Evolutionary conservation across 2,888 invertebrate genomes (phyloP), one percentile per base, ranked within the genome.

Genomic region (Andrena marginata): DNA sequence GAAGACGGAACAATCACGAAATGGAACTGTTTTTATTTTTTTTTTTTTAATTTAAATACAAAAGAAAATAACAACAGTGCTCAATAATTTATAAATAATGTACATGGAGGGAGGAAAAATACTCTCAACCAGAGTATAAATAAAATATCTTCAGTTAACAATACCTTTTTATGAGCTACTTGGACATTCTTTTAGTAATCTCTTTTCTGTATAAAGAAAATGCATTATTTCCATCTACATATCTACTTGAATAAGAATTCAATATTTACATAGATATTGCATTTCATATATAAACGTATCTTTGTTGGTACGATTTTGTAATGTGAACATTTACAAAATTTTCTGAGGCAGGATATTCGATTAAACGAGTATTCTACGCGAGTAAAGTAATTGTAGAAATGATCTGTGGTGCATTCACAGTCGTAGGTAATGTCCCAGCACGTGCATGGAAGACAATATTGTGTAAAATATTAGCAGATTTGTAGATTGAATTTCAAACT

Each of bases 381-480:
- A 10, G 7, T 64, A n/a, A 16, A 23, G 10, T 77, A 59, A 20
- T 2, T 42, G 10, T 33, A 13, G 8, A 54, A 4, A 6, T 16
- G 10, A 48, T 42, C 7, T 13, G 23, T 10, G 20, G 56, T 65
- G 49, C 31, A 10, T 49, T 33, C 3, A 49, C 3, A 35, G 20
- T 1, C 13, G 10, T 54, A 60, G 6, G 20, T 51, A 31, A 20
- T 64, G 56, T 42, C 62, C 42, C 48, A 64, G 23, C 62, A 74
- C 23, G 33, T 60, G 49, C 2, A 33, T 59, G 33, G n/a, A 54
- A n/a, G 10, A 42, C 42, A 72, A 72, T 63, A 64, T 23, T 63
- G 26, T 49, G 10, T 49, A 35, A 33, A 60, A 29, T 51, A 49
- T 10, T 35, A 59, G 26, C 35, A 35, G 20, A 59, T 59, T 26